These are phyloP conservation scores for Monopterus albus DNA, from an alignment of 2,113 vertebrate genomes.

Conservation along the genomic window DNA sequence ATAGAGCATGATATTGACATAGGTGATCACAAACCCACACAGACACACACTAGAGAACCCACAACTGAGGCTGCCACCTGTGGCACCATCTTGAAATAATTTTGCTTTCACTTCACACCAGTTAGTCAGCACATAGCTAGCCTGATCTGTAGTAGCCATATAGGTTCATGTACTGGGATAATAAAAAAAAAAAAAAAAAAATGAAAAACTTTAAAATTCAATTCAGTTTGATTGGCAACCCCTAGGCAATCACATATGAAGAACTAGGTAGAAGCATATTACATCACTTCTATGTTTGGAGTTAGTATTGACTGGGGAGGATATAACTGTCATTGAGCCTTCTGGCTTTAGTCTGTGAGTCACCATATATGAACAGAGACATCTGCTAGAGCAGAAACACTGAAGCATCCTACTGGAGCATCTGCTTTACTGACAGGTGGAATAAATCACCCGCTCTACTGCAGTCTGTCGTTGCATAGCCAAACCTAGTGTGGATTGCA, in stretches of 20 bases:
- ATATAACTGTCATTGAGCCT: constrained; percentile 40
- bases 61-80: too few species aligned
- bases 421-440: constrained; percentile 59
- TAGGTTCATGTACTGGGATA: too few species aligned
- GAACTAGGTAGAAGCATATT: constrained; percentile 2
- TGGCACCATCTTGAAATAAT: too few species aligned
- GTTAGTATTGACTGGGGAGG: constrained; percentile 28
- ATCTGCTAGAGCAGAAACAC: constrained; percentile 40
- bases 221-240: too few species aligned
- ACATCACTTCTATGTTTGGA: constrained; percentile 1
- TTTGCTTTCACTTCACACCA: too few species aligned
- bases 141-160: too few species aligned
- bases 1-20: too few species aligned
- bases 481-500: constrained; percentile 22
- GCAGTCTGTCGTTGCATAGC: constrained; percentile 21
- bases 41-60: too few species aligned
- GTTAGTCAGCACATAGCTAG: too few species aligned
- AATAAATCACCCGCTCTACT: constrained; percentile 62
- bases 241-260: constrained; percentile 3
- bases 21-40: too few species aligned
- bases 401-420: constrained; percentile 39
- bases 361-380: constrained; percentile 33
- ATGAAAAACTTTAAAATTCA: too few species aligned
- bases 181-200: too few species aligned
- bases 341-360: constrained; percentile 26